phyloP scores from a whole-genome alignment of 2,797 vertebrate genomes.

The Masticophis lateralis region DNA sequence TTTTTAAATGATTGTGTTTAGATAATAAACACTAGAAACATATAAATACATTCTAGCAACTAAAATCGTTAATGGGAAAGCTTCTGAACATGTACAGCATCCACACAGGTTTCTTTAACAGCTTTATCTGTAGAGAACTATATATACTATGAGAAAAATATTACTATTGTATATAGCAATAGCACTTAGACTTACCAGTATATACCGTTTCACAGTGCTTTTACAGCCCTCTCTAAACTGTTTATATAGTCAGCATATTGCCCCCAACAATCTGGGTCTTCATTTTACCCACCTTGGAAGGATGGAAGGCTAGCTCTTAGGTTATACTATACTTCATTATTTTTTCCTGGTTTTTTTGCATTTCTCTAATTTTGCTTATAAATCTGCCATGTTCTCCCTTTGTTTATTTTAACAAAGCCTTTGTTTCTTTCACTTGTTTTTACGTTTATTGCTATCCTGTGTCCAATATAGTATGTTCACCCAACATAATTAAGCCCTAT shows the following conservation, averaged over 20 bases:
- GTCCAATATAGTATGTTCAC: neutral
- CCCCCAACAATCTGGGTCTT: too few species aligned
- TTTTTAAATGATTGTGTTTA: neutral
- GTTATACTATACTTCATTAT: neutral
- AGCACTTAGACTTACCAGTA: too few species aligned
- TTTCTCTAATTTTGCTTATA: neutral
- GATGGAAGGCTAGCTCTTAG: too few species aligned
- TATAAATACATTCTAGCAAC: neutral
- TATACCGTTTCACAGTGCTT: too few species aligned
- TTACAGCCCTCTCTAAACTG: too few species aligned
- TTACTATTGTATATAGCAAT: neutral
- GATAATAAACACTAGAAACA: neutral
- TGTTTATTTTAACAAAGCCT: neutral
- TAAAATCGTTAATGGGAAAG: neutral
- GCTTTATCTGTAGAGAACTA: neutral
- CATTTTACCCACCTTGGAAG: too few species aligned
- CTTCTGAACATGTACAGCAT: neutral
- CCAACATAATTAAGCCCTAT: neutral
- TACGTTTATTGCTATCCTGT: neutral
- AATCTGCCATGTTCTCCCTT: neutral
- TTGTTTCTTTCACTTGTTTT: neutral
- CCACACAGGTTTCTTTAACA: neutral
- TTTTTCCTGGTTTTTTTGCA: neutral
- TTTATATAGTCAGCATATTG: too few species aligned
- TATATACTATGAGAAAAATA: conserved; percentile 31